Evolutionary conservation across 1,140 invertebrate species (phyloP).

Genomic region (Palaemon carinicauda): DNA sequence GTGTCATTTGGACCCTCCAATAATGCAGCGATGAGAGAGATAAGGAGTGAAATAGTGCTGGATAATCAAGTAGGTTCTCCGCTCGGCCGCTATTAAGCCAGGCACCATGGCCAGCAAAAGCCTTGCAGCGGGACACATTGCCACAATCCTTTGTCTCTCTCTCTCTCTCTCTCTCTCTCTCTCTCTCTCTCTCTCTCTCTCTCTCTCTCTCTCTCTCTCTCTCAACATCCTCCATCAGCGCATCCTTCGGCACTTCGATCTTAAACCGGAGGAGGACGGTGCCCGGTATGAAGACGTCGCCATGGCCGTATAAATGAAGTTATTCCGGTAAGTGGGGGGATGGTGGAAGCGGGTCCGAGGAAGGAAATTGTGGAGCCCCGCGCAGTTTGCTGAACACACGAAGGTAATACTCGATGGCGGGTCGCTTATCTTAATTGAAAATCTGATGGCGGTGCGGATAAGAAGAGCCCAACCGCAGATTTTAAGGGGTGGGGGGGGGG

Average conservation of each 20-base stretch:
- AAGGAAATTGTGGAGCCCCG: no score
- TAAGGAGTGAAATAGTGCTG: no score
- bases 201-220: not conserved
- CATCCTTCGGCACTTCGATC: not conserved
- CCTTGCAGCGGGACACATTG: not conserved
- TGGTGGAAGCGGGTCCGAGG: not conserved
- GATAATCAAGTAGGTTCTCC: no score
- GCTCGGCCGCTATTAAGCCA: no score
- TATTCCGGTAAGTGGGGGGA: not conserved
- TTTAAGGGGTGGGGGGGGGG: not conserved
- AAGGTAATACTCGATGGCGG: constrained; percentile 21
- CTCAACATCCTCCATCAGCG: not conserved
- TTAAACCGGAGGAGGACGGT: not conserved
- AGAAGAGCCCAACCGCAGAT: constrained; percentile 5
- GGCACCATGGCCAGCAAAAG: no score
- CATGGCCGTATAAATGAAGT: no score
- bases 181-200: not conserved
- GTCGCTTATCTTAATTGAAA: constrained; percentile 37
- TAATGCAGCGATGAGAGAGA: no score
- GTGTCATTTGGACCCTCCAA: no score
- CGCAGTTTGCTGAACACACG: constrained; percentile 30
- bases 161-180: not conserved
- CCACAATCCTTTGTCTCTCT: not conserved
- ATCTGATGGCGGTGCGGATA: constrained; percentile 36
- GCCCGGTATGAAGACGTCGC: no score